A percentile compares a stretch with the other conserved stretches of the same genome.
Evolutionary conservation across 2,113 vertebrate genomes (phyloP).

Genomic region (Labeo catla): DNA sequence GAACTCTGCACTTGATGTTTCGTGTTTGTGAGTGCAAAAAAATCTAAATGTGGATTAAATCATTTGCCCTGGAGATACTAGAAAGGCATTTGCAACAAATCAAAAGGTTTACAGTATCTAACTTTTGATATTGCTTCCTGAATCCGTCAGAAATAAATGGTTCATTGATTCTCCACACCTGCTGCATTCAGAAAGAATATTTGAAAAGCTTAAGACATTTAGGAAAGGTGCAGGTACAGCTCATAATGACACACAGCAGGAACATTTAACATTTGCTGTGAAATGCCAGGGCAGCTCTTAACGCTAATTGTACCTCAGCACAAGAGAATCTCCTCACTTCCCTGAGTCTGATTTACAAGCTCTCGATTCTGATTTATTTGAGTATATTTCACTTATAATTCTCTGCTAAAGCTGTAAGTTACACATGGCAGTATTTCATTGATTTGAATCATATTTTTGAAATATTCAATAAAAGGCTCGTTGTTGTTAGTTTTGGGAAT

Average conservation of each 20-base stretch:
- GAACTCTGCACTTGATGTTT: background rate
- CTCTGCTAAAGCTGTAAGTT: background rate
- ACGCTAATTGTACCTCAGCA: background rate
- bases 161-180: conserved; percentile 2
- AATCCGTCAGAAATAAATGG: background rate
- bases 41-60: background rate
- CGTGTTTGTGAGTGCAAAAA: background rate
- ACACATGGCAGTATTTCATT: background rate
- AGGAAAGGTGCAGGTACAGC: background rate
- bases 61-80: background rate
- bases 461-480: background rate
- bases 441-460: background rate
- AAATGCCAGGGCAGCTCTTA: background rate
- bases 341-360: background rate
- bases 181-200: conserved; percentile 3
- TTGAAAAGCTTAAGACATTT: background rate
- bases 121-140: background rate
- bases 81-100: background rate
- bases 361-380: background rate
- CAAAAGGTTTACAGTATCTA: background rate
- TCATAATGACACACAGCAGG: background rate
- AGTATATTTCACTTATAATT: background rate
- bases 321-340: background rate
- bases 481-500: background rate
- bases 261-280: background rate